A percentile compares a stretch with the other conserved stretches of the same genome.
Evolutionary conservation across 2,888 invertebrate genomes (phyloP).

Genomic region (Acronicta leporina): DNA sequence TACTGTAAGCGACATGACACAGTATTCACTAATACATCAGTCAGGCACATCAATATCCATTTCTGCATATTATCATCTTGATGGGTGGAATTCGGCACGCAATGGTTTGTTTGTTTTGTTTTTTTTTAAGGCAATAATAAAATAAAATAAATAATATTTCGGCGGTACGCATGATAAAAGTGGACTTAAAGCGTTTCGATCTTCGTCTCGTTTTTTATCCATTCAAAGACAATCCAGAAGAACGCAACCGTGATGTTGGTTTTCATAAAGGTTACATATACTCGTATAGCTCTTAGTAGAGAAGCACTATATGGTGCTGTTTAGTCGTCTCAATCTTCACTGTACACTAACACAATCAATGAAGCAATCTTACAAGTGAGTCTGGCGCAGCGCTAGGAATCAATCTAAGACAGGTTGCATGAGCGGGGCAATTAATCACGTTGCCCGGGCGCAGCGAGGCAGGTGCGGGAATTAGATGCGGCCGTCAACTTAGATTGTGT

Average conservation of each 20-base stretch:
- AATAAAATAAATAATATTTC: too few species aligned
- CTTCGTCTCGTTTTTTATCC: too few species aligned
- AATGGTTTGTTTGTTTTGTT: neutral
- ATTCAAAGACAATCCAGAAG: too few species aligned
- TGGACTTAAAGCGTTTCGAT: too few species aligned
- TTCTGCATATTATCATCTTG: neutral
- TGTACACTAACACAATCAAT: slow-evolving; percentile 33
- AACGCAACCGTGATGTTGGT: too few species aligned
- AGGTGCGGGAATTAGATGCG: slow-evolving; percentile 29
- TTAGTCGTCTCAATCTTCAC: slow-evolving; percentile 4
- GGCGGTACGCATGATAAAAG: too few species aligned
- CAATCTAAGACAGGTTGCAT: slow-evolving; percentile 38
- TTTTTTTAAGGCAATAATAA: neutral
- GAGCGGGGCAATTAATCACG: slow-evolving; percentile 24
- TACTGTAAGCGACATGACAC: neutral
- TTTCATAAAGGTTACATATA: too few species aligned
- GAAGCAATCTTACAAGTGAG: slow-evolving; percentile 26
- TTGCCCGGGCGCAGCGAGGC: slow-evolving; percentile 36
- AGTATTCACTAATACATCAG: neutral
- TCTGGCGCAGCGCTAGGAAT: slow-evolving; percentile 27
- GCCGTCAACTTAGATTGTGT: slow-evolving; percentile 61
- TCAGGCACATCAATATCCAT: slow-evolving; percentile 1
- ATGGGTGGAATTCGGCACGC: neutral
- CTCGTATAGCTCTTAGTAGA: too few species aligned
- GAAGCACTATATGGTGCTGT: neutral